Conservation (phyloP, 2,113 vertebrate genomes). For the Leuciscus idus region DNA sequence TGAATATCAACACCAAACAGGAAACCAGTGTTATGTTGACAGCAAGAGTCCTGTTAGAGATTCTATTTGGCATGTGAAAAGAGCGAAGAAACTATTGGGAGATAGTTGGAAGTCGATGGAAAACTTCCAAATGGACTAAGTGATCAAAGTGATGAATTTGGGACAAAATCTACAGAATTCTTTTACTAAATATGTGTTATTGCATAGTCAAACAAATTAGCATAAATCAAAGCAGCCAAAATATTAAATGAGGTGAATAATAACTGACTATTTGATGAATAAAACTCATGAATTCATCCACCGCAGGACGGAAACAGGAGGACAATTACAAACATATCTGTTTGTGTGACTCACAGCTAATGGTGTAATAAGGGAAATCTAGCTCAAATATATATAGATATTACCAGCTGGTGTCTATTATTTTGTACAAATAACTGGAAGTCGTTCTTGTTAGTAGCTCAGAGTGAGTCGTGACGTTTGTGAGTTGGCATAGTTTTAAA, state of each 20-base stretch:
- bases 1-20: background rate
- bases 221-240: background rate
- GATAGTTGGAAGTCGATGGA: background rate
- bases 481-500: constrained; percentile 12
- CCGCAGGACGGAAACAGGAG: constrained; percentile 66
- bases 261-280: background rate
- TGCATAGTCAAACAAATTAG: background rate
- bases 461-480: constrained; percentile 19
- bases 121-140: background rate
- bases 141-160: background rate
- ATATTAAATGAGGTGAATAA: background rate
- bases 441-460: background rate
- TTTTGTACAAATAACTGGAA: constrained; percentile 17
- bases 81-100: background rate
- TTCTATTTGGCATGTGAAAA: background rate
- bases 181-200: background rate
- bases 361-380: constrained; percentile 48
- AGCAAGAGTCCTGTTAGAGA: background rate
- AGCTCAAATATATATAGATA: constrained; percentile 37
- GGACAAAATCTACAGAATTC: background rate
- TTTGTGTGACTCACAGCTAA: constrained; percentile 47
- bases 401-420: constrained; percentile 32
- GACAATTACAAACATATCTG: constrained; percentile 42
- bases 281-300: constrained; percentile 39
- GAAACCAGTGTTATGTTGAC: background rate